Evolutionary conservation across 2,797 vertebrate genomes (phyloP).

Genomic region (Danio tinwini): DNA sequence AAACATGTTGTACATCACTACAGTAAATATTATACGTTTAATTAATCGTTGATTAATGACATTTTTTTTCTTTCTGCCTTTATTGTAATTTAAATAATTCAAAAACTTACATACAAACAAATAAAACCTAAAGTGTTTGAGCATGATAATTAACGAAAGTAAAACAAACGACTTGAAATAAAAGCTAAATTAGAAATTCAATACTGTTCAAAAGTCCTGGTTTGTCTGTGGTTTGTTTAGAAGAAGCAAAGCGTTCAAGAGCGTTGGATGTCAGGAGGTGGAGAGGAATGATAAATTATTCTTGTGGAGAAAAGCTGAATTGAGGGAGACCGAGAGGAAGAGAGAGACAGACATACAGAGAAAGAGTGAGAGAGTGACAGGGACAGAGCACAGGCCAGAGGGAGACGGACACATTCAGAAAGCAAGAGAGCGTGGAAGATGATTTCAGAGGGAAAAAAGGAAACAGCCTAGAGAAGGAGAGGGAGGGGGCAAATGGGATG

Average conservation of each 20-base stretch:
- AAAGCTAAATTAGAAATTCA: neutral
- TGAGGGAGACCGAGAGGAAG: slow-evolving; percentile 5
- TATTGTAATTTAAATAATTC: no score
- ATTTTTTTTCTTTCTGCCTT: no score
- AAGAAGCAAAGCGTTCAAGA: neutral
- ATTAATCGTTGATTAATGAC: no score
- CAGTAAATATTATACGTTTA: no score
- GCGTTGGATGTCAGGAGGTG: neutral
- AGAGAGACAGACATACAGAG: slow-evolving; percentile 31
- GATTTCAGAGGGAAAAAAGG: slow-evolving; percentile 36
- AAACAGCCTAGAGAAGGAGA: slow-evolving; percentile 51
- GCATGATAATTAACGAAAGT: neutral
- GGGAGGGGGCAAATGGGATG: slow-evolving; percentile 53
- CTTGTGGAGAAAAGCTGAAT: neutral
- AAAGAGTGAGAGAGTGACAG: slow-evolving; percentile 13
- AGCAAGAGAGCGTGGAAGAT: slow-evolving; percentile 38
- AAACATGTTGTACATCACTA: no score
- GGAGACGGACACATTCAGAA: slow-evolving; percentile 28
- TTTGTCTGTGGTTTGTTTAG: neutral
- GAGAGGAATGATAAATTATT: slow-evolving; percentile 15
- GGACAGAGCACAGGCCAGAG: slow-evolving; percentile 45
- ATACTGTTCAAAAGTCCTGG: neutral
- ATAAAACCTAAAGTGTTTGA: neutral
- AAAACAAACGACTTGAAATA: neutral
- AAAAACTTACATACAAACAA: no score